Evolutionary conservation across 2,113 vertebrate species (phyloP).

Genomic region (Hippocampus abdominalis): DNA sequence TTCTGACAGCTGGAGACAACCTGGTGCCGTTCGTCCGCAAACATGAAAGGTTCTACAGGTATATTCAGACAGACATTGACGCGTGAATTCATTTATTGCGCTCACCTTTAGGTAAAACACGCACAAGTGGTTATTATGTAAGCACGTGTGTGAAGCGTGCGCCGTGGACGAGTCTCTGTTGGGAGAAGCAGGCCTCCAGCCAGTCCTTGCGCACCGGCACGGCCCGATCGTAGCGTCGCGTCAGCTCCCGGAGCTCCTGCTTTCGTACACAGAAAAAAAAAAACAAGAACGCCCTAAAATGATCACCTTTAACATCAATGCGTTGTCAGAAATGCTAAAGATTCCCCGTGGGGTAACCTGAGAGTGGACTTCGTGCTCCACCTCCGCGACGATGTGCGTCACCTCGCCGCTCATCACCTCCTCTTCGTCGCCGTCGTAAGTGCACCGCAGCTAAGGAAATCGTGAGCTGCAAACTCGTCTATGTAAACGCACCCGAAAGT

Average conservation of each 20-base stretch:
- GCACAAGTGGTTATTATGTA: not conserved
- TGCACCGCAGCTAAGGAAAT: constrained; percentile 61
- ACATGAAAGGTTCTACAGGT: no score
- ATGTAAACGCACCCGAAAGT: no score
- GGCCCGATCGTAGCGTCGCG: constrained; percentile 43
- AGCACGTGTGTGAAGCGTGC: constrained; percentile 43
- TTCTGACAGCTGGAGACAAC: no score
- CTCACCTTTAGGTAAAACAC: not conserved
- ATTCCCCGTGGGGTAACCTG: constrained; percentile 45
- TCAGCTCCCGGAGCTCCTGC: constrained; percentile 70
- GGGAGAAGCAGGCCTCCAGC: constrained; percentile 74
- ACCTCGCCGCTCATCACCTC: constrained; percentile 67
- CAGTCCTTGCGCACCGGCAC: constrained; percentile 64
- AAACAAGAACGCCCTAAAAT: not conserved
- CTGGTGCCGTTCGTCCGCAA: no score
- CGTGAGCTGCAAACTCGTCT: not conserved
- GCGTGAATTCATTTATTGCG: not conserved
- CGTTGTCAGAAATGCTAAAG: not conserved
- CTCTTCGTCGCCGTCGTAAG: constrained; percentile 75
- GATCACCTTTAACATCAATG: not conserved
- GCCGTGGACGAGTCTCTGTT: constrained; percentile 56
- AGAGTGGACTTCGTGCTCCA: constrained; percentile 58
- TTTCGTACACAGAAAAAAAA: not conserved
- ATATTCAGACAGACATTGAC: not conserved
- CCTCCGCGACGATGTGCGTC: constrained; percentile 72